These are phyloP conservation scores for Scaptomyza montana DNA, from an alignment of 1,140 invertebrate genomes.

Conservation along the genomic window DNA sequence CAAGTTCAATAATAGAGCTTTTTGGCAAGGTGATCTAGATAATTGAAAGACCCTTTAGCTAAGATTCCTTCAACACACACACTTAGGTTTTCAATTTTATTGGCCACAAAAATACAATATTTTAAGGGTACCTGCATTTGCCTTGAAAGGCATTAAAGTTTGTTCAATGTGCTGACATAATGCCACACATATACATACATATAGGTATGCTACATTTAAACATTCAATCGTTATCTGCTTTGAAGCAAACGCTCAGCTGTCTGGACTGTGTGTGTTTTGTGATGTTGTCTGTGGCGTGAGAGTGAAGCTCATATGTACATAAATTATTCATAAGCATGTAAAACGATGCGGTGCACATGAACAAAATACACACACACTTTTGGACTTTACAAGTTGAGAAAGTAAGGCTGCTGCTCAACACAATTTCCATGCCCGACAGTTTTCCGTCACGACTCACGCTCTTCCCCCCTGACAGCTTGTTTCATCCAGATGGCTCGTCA, in stretches of 20 bases:
- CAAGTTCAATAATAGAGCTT: conserved; percentile 1
- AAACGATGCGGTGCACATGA: conserved; percentile 54
- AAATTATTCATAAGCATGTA: conserved; percentile 63
- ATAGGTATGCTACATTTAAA: conserved; percentile 29
- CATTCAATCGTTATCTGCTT: conserved; percentile 43
- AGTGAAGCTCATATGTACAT: conserved; percentile 23
- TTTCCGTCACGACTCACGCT: conserved; percentile 22
- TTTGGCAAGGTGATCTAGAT: background rate
- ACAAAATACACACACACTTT: conserved; percentile 18
- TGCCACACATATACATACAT: conserved; percentile 6
- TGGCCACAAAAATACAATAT: conserved; percentile 4
- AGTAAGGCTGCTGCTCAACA: conserved; percentile 34
- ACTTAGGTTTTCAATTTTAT: conserved; percentile 4
- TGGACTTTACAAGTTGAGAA: conserved; percentile 25
- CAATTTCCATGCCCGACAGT: conserved; percentile 56
- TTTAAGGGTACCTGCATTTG: background rate
- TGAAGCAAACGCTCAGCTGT: background rate
- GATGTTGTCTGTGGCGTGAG: background rate
- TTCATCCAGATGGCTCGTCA: conserved; percentile 12
- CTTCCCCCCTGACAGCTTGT: background rate
- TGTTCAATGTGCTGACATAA: conserved; percentile 15
- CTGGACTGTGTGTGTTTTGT: background rate
- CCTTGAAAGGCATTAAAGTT: background rate
- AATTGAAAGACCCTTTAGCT: background rate
- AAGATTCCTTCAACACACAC: background rate